Percentiles rank a stretch among this genome's conserved stretches.
phyloP scores from a whole-genome alignment of 2,888 invertebrate genomes.

The Caradrina clavipalpis region DNA sequence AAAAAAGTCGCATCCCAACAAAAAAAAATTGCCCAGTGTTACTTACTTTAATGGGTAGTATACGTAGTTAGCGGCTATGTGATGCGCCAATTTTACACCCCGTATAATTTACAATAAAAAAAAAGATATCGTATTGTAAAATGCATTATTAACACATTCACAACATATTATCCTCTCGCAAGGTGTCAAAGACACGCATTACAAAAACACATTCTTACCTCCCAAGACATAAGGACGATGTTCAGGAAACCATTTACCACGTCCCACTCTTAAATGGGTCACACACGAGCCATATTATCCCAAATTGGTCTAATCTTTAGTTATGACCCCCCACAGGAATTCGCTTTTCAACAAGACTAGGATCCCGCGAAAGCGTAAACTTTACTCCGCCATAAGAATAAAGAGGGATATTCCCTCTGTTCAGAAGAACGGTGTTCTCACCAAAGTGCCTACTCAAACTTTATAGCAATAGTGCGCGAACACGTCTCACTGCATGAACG shows the following conservation, averaged over 20 bases:
- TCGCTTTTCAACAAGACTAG: slow-evolving; percentile 70
- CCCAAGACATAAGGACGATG: slow-evolving; percentile 72
- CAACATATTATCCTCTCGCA: slow-evolving; percentile 15
- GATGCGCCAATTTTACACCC: too few species aligned
- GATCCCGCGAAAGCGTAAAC: slow-evolving; percentile 54
- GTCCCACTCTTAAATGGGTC: slow-evolving; percentile 77
- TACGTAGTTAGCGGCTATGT: too few species aligned
- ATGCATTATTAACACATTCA: not conserved
- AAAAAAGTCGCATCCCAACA: too few species aligned
- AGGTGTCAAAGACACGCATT: slow-evolving; percentile 47
- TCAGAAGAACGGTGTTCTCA: too few species aligned
- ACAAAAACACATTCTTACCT: slow-evolving; percentile 60
- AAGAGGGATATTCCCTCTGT: slow-evolving; percentile 61
- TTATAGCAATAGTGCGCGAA: too few species aligned
- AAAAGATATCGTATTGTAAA: not conserved
- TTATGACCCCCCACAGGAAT: slow-evolving; percentile 76
- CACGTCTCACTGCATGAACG: too few species aligned
- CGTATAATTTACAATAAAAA: too few species aligned
- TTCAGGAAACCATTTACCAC: slow-evolving; percentile 80
- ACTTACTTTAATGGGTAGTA: too few species aligned
- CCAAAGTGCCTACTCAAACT: too few species aligned
- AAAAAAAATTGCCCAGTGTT: too few species aligned
- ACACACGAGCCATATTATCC: slow-evolving; percentile 76
- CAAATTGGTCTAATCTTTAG: slow-evolving; percentile 84
- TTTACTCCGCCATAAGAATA: slow-evolving; percentile 59